Evolutionary conservation across 2,888 invertebrate species (phyloP), one percentile per base, ranked within the genome.

Genomic region (Drosophila kambysellisi): DNA sequence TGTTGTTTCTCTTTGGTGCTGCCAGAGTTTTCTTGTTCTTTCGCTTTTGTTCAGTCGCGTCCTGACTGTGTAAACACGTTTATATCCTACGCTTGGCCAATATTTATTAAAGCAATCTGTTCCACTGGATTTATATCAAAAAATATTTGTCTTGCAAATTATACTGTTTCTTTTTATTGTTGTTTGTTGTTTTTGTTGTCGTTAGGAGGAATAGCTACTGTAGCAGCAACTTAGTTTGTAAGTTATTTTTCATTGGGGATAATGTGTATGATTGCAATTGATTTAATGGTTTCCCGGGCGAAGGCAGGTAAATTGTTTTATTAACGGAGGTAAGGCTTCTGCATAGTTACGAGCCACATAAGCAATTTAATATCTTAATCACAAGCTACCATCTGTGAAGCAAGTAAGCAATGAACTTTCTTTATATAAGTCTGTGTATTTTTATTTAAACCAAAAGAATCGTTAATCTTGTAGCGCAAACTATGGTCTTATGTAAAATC

Each of bases 41-140:
- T n/a, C 54, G 35, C 30, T 70, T 58, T 61, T 48, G 57, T 43
- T 39, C 58, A 29, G 53, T 41, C 43, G 41, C 57, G 29, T 52
- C 61, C 39, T 43, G 61, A 61, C 73, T 86, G 68, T 83, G 89
- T 68, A 89, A 86, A 86, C 89, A 88, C 86, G 72, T 71, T 82
- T 74, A 71, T 70, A 54, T 64, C 72, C 66, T 48, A 53, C 61
- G 76, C 80, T 69, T 58, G 70, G 63, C 73, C 67, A 84, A 90
- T 79, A 84, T 86, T 89, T 87, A 89, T 90, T 88, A 90, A 89
- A 82, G 89, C 89, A 79, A 89, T 89, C 82, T 90, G 76, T 79
- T 79, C 68, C 68, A 62, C 75, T 69, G 77, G 80, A 90, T 82
- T 88, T 90, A 80, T 89, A 75, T 62, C 82, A 84, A 84, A 80